phyloP scores from a whole-genome alignment of 2,888 invertebrate genomes.

The Rhopalosiphum nymphaeae region DNA sequence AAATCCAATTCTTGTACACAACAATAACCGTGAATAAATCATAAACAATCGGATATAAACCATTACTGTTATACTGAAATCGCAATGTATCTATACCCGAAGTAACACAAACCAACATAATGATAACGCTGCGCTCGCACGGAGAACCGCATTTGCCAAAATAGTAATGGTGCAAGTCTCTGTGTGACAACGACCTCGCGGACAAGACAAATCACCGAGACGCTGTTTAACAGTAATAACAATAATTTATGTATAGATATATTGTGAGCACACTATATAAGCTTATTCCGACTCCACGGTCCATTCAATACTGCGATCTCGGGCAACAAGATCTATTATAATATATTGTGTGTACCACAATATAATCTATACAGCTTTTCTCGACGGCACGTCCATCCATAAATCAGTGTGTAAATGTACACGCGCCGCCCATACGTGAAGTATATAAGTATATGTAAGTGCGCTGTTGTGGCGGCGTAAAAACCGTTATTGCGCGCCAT shows the following conservation, averaged over 20 bases:
- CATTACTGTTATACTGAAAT: neutral
- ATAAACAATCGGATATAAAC: neutral
- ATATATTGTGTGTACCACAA: neutral
- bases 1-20: neutral
- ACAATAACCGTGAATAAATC: neutral
- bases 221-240: neutral
- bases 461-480: neutral
- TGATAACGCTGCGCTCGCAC: neutral
- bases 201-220: neutral
- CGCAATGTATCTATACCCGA: neutral
- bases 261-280: neutral
- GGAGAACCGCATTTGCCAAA: neutral
- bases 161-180: neutral
- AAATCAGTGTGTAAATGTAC: neutral
- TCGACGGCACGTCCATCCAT: neutral
- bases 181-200: neutral
- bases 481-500: neutral
- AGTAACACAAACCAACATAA: neutral
- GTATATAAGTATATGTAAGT: neutral
- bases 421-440: neutral
- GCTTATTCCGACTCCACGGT: neutral
- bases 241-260: neutral
- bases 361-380: neutral
- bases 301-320: neutral
- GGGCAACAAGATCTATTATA: neutral